Evolutionary conservation across 1,140 invertebrate genomes (phyloP), one percentile per base, ranked within the genome.

Genomic region (Zaprionus davidi): DNA sequence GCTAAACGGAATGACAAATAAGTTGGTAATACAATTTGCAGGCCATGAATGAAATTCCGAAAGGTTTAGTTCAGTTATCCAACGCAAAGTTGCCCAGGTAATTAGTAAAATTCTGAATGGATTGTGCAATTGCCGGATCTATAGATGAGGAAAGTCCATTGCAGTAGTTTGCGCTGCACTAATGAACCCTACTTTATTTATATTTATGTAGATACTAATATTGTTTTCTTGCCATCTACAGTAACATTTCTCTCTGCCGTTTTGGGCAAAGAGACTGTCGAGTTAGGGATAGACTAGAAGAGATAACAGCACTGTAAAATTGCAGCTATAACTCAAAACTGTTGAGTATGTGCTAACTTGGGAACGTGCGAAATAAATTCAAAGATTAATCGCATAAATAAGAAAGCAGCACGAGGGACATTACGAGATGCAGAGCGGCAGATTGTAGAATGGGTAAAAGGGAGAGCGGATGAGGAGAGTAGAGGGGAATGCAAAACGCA

Each of bases 1-100:
- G 49, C 71, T 36, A 79, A 87, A 62, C 76, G 71, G 51, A 68
- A 83, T 79, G 76, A 86, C 76, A 87, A 87, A 86, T 87, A 80
- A 83, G 76, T 71, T 87, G 83, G 66, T 36, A 60, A 66, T 58
- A 85, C 68, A 79, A 81, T 78, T 79, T 68, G 72, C 65, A 65
- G 49, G 62, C 66, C 59, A 64, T 57, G 58, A 72, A 60, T 70
- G 41, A 15, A 55, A 76, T 55, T 12, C 26, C 51, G 36, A 55
- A 34, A 22, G 28, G n/a, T 74, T 22, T 15, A 59, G 49, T 46
- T 28, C 9, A 11, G 31, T 34, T 34, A 11, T 2, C 11, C 31
- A 34, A 44, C 17, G 6, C 2, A 22, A n/a, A 51, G 44, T 28
- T 51, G 38, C 4, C 2, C 53, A 56, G 24, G 53, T 56, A 56